Conservation (phyloP, 1,140 invertebrate genomes). For the Trypoxylus dichotomus region DNA sequence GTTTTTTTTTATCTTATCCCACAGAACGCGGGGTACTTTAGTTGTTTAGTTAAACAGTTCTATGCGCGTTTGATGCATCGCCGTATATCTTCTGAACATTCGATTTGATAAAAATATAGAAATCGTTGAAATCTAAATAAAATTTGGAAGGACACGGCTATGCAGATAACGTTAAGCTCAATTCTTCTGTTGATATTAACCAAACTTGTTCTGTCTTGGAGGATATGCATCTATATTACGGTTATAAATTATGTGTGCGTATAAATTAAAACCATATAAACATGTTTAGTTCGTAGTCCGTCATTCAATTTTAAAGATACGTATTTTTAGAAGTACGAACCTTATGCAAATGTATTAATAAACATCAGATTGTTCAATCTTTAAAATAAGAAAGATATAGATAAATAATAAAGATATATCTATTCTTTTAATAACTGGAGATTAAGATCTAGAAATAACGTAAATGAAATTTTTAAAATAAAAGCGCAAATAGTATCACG, state of each 20-base stretch:
- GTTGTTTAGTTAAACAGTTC: slow-evolving; percentile 23
- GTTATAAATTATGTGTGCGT: slow-evolving; percentile 3
- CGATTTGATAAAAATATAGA: slow-evolving; percentile 7
- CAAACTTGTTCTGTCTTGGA: slow-evolving; percentile 22
- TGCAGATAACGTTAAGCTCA: background rate
- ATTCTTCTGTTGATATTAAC: background rate
- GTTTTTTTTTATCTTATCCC: slow-evolving; percentile 29
- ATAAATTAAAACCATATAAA: background rate
- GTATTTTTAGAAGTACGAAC: background rate
- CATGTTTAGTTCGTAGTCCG: background rate
- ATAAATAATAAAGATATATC: no score
- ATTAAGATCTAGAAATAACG: no score
- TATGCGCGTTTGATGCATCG: slow-evolving; percentile 1
- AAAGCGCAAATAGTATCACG: no score
- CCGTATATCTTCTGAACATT: background rate
- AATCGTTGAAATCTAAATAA: slow-evolving; percentile 7
- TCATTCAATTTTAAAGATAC: background rate
- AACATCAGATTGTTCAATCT: background rate
- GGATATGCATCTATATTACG: slow-evolving; percentile 24
- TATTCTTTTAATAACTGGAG: no score
- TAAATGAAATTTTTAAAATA: no score
- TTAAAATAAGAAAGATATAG: no score
- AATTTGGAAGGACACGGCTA: background rate
- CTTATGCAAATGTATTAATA: background rate
- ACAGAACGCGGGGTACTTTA: slow-evolving; percentile 23